Evolutionary conservation across 2,888 invertebrate species (phyloP).

Genomic region (Parnassius orleans): DNA sequence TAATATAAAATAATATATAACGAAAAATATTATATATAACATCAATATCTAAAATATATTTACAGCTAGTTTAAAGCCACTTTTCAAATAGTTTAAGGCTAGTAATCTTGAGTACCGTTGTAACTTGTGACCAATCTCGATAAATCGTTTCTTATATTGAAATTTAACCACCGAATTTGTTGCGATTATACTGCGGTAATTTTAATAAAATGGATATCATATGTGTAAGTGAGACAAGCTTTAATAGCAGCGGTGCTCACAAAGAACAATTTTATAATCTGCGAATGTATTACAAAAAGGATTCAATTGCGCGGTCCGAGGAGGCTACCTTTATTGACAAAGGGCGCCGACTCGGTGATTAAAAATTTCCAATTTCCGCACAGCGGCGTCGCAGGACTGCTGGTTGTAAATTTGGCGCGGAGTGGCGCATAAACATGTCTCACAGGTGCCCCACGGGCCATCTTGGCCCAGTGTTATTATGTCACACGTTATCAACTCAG

Average conservation of each 20-base stretch:
- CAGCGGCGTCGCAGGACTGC: slow-evolving; percentile 38
- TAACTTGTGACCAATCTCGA: neutral
- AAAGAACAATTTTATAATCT: slow-evolving; percentile 54
- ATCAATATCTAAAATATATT: too few species aligned
- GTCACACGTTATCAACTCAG: neutral
- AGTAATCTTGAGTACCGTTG: slow-evolving; percentile 4
- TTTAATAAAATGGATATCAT: slow-evolving; percentile 39
- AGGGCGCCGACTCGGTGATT: slow-evolving; percentile 61
- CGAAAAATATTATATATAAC: too few species aligned
- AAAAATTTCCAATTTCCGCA: slow-evolving; percentile 67
- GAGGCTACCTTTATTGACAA: slow-evolving; percentile 37
- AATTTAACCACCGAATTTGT: slow-evolving; percentile 31
- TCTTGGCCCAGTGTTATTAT: slow-evolving; percentile 35
- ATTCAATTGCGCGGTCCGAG: slow-evolving; percentile 32
- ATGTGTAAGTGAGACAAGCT: slow-evolving; percentile 43
- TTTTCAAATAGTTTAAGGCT: neutral
- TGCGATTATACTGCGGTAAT: slow-evolving; percentile 28
- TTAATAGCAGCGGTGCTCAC: slow-evolving; percentile 53
- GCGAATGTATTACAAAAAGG: slow-evolving; percentile 46
- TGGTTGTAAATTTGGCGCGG: slow-evolving; percentile 67
- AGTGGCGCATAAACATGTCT: slow-evolving; percentile 69
- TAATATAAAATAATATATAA: too few species aligned
- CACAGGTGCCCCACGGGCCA: slow-evolving; percentile 53
- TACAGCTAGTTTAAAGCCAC: too few species aligned
- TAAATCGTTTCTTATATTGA: slow-evolving; percentile 8